Evolutionary conservation across 2,797 vertebrate species (phyloP).

Genomic region (Bovichtus diacanthus): DNA sequence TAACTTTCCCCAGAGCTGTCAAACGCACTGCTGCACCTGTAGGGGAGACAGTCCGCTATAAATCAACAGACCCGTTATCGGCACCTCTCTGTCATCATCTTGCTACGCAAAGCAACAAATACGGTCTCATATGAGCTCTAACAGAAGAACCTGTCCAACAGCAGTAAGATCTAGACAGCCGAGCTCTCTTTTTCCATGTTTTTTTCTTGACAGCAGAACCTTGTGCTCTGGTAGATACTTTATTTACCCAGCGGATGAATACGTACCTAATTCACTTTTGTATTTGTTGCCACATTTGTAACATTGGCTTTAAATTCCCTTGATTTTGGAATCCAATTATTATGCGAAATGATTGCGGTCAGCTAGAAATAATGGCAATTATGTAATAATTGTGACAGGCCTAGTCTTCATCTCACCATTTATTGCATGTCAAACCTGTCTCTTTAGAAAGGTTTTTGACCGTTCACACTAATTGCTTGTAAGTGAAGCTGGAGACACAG

Average conservation of each 20-base stretch:
- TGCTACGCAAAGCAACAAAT: background rate
- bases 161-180: background rate
- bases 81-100: background rate
- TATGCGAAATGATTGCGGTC: background rate
- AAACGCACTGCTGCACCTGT: background rate
- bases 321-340: background rate
- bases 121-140: no score
- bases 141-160: background rate
- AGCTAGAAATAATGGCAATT: background rate
- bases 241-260: no score
- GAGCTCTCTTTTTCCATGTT: background rate
- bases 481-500: background rate
- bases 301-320: no score
- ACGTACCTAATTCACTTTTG: no score
- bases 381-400: background rate
- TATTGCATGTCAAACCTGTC: background rate
- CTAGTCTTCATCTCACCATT: background rate
- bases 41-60: background rate
- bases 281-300: no score
- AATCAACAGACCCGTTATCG: background rate
- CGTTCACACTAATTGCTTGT: background rate
- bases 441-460: conserved; percentile 15
- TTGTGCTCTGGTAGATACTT: no score
- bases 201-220: background rate
- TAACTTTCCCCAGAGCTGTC: background rate